Base-by-base conservation (phyloP, 1,140 invertebrate genomes). In the Drosophila lacertosa region DNA sequence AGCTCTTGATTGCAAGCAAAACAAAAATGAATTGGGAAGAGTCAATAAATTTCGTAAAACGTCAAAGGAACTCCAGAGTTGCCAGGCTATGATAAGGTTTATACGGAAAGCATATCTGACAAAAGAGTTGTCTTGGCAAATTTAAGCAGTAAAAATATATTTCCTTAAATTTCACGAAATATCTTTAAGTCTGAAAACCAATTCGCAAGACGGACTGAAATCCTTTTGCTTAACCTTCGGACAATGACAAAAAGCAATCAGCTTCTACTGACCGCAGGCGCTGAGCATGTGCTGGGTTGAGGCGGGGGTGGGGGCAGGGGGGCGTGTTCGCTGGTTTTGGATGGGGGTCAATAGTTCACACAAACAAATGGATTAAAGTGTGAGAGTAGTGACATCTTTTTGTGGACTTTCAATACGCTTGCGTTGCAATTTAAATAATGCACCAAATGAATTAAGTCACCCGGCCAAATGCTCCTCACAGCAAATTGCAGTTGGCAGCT, bases 401-500 rank as follows among this genome's bases (percentile, higher is more conserved):
- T 33, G 26, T 58, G 47, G 13, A 22, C 33, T 45, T 54, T 72
- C 42, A 68, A 73, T 58, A 22, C 53, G 76, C 76, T 64, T 54
- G 57, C 44, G 11, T 42, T 63, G 67, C 80, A 84, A 74, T 84
- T 86, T 86, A 80, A 84, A 73, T 84, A 83, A 79, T 84, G 73
- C 68, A 86, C 24, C 57, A 74, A 80, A 86, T 84, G 77, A 80
- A 84, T 86, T 86, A 74, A 76, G 55, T 67, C 71, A 42, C 26
- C 50, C 75, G 55, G 40, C 16, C 55, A 70, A 74, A 64, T 79
- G 50, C 11, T 26, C 2, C 33, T 32, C 33, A 22, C 4, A 32
- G 42, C 22, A 50, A 50, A 26, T 33, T 42, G 18, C 10, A 50
- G 16, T 11, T 39, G 3, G 45, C 1, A 13, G 20, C 24, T 6